A percentile compares a stretch with the other conserved stretches of the same genome.
These are phyloP conservation scores for Xiphophorus hellerii DNA, from an alignment of 2,113 vertebrate species.

Conservation along the genomic window DNA sequence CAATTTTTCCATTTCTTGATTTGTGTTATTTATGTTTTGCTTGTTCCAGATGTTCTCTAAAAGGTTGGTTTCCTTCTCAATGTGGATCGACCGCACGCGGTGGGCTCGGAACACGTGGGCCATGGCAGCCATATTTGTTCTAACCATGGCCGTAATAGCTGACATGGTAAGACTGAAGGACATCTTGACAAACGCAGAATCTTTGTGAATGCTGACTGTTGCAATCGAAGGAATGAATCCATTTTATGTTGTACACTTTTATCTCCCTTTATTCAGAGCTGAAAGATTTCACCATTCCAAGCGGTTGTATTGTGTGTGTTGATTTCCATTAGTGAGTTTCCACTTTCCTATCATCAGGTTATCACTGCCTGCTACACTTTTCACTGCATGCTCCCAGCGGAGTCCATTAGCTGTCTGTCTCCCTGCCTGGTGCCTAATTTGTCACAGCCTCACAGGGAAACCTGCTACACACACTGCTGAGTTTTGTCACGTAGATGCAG, in stretches of 20 bases:
- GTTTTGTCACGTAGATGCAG: constrained; percentile 29
- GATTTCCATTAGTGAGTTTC: constrained; percentile 35
- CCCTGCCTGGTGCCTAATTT: constrained; percentile 69
- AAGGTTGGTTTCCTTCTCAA: constrained; percentile 91
- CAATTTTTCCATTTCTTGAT: background rate
- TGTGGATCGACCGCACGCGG: constrained; percentile 93
- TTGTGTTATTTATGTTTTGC: background rate
- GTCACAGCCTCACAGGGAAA: constrained; percentile 53
- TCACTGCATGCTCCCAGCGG: constrained; percentile 62
- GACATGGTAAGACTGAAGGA: constrained; percentile 87
- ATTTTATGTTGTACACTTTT: background rate
- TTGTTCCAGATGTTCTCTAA: constrained; percentile 84
- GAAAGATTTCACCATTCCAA: background rate
- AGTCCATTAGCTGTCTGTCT: constrained; percentile 73
- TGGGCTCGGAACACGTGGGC: constrained; percentile 98
- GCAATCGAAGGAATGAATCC: background rate
- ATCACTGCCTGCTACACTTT: constrained; percentile 51
- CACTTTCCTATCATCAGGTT: constrained; percentile 52
- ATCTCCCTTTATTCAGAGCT: constrained; percentile 3
- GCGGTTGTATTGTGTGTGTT: background rate
- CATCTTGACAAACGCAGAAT: background rate
- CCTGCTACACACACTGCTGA: constrained; percentile 56
- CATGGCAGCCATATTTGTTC: constrained; percentile 91
- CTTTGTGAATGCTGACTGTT: background rate
- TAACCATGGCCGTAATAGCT: constrained; percentile 89